Evolutionary conservation across 2,888 invertebrate species (phyloP), one percentile per base, ranked within the genome.

Genomic region (Chloromyia formosa): DNA sequence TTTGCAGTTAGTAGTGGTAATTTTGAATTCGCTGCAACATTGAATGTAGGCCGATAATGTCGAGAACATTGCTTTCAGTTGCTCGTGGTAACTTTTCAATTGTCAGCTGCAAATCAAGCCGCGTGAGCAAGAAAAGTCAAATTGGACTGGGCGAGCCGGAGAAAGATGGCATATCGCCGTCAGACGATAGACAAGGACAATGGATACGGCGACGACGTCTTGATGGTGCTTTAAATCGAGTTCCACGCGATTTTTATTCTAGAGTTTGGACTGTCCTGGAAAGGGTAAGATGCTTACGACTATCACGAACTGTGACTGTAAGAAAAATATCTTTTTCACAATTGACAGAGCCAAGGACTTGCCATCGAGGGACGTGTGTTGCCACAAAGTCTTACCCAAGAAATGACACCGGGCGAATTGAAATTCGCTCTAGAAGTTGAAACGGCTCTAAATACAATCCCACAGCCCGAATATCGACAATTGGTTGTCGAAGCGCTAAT

Each of bases 381-480:
- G 22, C 94, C 94, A 73, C 96, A 96, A 82, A 94, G 94, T 85
- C 87, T 98, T 71, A 98, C 98, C 0, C 96, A 96, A 87, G 98
- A 98, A 90, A 99, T 99, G 99, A 99, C 99, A 0, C 91, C 97
- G 0, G 97, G 97, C 56, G 99, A 99, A 86, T 86, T 98, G 80
- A 99, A 99, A 87, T 99, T 99, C 86, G 98, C 99, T 0, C 87
- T 99, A 16, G 96, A 96, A 74, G 98, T 99, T 0, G 99, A 99
- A 86, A 94, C 96, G 1, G 97, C 97, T 1, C 87, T 99, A 69
- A 99, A 98, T 84, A 93, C 94, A 69, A 97, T 99, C 80, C 97
- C 98, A 0, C 97, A 98, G 84, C 98, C 99, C 0, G 99, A 99
- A 84, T 99, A 98, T 86, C 89, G 99, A 22, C 98, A 98, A 84